These are phyloP conservation scores for Chromis chromis DNA, from an alignment of 2,797 vertebrate species.

Conservation along the genomic window DNA sequence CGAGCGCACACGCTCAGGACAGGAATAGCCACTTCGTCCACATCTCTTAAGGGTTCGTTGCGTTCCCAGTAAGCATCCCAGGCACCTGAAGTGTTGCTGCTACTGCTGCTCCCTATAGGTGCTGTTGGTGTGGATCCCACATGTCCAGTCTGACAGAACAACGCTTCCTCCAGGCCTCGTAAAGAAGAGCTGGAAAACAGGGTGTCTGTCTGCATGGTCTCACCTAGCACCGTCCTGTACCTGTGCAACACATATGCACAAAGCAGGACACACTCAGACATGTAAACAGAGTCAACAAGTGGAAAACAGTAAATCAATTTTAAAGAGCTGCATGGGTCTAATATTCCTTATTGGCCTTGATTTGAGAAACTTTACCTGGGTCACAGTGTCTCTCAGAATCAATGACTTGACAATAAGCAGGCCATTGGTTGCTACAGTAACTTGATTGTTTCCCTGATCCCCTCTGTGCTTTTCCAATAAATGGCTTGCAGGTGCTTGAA, in stretches of 20 bases:
- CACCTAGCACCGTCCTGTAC: constrained; percentile 85
- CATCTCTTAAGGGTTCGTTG: constrained; percentile 87
- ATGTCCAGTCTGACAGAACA: constrained; percentile 82
- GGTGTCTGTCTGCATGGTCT: constrained; percentile 79
- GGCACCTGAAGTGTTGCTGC: constrained; percentile 29
- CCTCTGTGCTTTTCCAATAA: constrained; percentile 35
- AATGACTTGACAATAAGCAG: constrained; percentile 55
- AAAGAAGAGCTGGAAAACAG: constrained; percentile 85
- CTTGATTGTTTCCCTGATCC: constrained; percentile 56
- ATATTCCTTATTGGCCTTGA: constrained; percentile 53
- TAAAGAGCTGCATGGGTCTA: constrained; percentile 46
- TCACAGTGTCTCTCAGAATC: constrained; percentile 71
- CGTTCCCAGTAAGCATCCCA: constrained; percentile 90
- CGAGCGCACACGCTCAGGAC: constrained; percentile 86
- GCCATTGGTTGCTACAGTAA: constrained; percentile 68
- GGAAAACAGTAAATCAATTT: constrained; percentile 63
- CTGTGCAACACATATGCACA: constrained; percentile 57
- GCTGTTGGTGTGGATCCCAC: constrained; percentile 27
- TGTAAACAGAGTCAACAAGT: constrained; percentile 20
- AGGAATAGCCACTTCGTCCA: constrained; percentile 89
- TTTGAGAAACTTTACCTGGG: constrained; percentile 59
- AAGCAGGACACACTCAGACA: neutral
- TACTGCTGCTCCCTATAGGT: constrained; percentile 21
- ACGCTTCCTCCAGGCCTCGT: constrained; percentile 82
- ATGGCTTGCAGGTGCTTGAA: constrained; percentile 18